phyloP scores from a whole-genome alignment of 2,113 vertebrate species.

The Ancistrus triradiatus region DNA sequence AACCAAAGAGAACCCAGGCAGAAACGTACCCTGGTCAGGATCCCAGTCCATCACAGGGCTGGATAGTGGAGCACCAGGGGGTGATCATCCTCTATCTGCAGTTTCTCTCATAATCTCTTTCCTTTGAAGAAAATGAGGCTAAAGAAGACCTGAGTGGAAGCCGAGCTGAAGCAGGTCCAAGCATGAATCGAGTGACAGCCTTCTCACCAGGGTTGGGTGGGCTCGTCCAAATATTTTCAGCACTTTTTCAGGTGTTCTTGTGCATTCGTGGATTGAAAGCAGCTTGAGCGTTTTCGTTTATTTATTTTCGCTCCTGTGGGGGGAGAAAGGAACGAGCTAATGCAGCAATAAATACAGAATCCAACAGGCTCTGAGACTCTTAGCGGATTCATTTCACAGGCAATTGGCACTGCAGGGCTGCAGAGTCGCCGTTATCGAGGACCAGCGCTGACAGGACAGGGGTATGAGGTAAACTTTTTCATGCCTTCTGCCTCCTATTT shows the following conservation, averaged over 20 bases:
- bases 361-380: conserved; percentile 45
- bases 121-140: too few relatives aligned
- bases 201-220: background rate
- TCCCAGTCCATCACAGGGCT: too few relatives aligned
- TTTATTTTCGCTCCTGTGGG: conserved; percentile 29
- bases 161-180: too few relatives aligned
- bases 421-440: conserved; percentile 37
- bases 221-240: too few relatives aligned
- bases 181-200: background rate
- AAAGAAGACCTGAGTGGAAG: too few relatives aligned
- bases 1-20: too few relatives aligned
- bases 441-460: conserved; percentile 27
- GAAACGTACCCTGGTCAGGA: too few relatives aligned
- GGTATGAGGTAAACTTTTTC: conserved; percentile 18
- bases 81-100: too few relatives aligned
- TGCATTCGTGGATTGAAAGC: conserved; percentile 19
- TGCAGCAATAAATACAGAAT: conserved; percentile 43
- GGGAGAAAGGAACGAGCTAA: conserved; percentile 24
- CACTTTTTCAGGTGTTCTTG: background rate
- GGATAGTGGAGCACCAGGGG: too few relatives aligned
- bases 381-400: conserved; percentile 53
- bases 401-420: conserved; percentile 40
- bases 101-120: too few relatives aligned
- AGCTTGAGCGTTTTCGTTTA: conserved; percentile 17
- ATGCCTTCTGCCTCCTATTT: conserved; percentile 30